Evolutionary conservation across 1,140 invertebrate genomes (phyloP).

Genomic region (Drosophila kepulauana): DNA sequence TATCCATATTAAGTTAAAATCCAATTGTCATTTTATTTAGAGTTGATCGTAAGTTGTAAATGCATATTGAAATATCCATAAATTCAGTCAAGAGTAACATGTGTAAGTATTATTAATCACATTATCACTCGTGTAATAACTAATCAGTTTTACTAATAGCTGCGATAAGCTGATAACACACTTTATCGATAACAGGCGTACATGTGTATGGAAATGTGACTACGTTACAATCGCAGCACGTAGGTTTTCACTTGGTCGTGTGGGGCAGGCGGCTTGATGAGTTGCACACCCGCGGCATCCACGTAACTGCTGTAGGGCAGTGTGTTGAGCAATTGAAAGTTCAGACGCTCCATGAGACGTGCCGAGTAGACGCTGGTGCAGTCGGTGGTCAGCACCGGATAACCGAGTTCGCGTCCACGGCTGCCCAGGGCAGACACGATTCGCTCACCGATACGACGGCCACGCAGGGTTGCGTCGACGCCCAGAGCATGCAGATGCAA

Average conservation of each 20-base stretch:
- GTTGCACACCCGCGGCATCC: constrained; percentile 50
- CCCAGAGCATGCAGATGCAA: constrained; percentile 65
- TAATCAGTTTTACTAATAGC: too few relatives aligned
- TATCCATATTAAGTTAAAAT: too few relatives aligned
- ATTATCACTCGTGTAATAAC: too few relatives aligned
- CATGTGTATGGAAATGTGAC: neutral
- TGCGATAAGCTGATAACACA: too few relatives aligned
- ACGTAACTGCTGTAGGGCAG: constrained; percentile 52
- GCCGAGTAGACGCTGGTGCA: constrained; percentile 71
- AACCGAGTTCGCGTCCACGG: constrained; percentile 37
- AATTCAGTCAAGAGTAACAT: too few relatives aligned
- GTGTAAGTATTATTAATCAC: too few relatives aligned
- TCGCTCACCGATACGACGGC: constrained; percentile 49
- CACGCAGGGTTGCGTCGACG: constrained; percentile 47
- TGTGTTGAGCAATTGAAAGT: constrained; percentile 49
- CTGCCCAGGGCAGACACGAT: constrained; percentile 40
- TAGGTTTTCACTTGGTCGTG: constrained; percentile 65
- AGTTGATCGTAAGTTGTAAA: too few relatives aligned
- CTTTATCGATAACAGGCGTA: too few relatives aligned
- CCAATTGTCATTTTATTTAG: too few relatives aligned
- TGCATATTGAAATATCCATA: too few relatives aligned
- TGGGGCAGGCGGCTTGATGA: constrained; percentile 59
- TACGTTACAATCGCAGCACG: constrained; percentile 39
- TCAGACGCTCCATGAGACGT: constrained; percentile 48
- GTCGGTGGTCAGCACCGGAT: constrained; percentile 57